phyloP scores from a whole-genome alignment of 2,113 vertebrate species.

The Neotragus pygmaeus region DNA sequence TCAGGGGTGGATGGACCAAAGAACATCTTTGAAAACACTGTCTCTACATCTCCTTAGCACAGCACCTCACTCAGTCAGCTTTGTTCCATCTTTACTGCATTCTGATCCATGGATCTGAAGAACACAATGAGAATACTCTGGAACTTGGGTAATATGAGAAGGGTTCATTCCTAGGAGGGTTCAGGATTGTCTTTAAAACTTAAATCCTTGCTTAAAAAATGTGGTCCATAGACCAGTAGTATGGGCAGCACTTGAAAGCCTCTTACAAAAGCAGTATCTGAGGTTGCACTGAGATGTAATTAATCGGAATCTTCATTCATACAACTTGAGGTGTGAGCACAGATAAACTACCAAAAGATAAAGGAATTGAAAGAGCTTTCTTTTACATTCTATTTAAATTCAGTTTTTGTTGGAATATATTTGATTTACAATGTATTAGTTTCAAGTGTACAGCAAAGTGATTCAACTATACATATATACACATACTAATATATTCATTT shows the following conservation, averaged over 20 bases:
- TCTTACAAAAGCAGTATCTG: not conserved
- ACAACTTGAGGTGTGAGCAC: not conserved
- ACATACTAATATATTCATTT: not conserved
- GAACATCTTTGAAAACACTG: not conserved
- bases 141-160: not conserved
- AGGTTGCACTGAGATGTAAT: not conserved
- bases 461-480: not conserved
- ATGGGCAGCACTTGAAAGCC: not conserved
- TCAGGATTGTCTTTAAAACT: not conserved
- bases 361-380: not conserved
- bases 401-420: not conserved
- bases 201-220: not conserved
- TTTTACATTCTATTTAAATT: not conserved
- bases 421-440: not conserved
- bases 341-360: not conserved
- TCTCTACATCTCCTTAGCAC: not conserved
- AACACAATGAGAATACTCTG: not conserved
- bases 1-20: not conserved
- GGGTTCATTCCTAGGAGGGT: not conserved
- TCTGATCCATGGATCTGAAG: not conserved
- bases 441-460: not conserved
- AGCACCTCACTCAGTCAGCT: not conserved
- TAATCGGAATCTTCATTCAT: not conserved
- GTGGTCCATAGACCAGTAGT: not conserved
- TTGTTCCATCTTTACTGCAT: not conserved